Evolutionary conservation across 2,113 vertebrate genomes (phyloP).

Genomic region (Lathamus discolor): DNA sequence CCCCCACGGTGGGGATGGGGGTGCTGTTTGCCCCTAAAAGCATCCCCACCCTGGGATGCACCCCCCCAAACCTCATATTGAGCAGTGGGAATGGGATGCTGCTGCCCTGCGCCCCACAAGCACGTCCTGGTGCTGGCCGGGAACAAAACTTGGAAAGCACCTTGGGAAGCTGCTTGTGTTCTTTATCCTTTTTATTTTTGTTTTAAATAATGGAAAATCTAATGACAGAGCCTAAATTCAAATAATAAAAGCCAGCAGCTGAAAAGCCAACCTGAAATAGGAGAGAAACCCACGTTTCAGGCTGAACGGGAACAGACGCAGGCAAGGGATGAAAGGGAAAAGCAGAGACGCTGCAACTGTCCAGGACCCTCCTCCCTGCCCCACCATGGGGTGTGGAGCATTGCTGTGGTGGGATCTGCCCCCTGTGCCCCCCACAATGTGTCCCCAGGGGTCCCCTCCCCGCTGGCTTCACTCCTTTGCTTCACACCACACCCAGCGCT

Average conservation of each 20-base stretch:
- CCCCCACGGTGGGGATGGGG: accelerated
- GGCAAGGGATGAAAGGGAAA: neutral
- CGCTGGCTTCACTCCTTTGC: accelerated
- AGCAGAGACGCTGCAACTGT: accelerated
- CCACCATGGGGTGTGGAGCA: neutral
- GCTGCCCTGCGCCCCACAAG: neutral
- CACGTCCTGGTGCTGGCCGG: neutral
- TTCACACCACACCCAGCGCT: neutral
- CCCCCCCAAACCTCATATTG: accelerated
- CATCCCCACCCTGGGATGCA: neutral
- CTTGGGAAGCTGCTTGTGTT: neutral
- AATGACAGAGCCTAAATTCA: conserved; percentile 24
- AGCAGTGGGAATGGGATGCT: neutral
- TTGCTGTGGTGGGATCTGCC: neutral
- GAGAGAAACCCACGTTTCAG: neutral
- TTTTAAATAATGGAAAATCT: conserved; percentile 50
- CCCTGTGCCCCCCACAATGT: neutral
- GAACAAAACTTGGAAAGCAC: neutral
- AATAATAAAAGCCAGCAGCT: conserved; percentile 11
- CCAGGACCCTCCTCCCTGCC: neutral
- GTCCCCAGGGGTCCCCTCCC: accelerated
- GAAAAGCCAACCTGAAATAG: neutral
- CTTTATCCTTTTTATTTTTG: neutral
- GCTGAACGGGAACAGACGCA: neutral
- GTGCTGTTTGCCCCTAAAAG: neutral